These are phyloP conservation scores for Mus musculus DNA, from an alignment of 2,113 vertebrate species.

Conservation along the genomic window GRCm39 chr1:105668501-105669000, in stretches of 20 bases:
- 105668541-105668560: slow-evolving; percentile 88
- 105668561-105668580: slow-evolving; percentile 82
- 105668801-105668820: slow-evolving; percentile 99
- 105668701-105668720: slow-evolving; percentile 93
- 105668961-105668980: slow-evolving; percentile 51
- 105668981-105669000: slow-evolving; percentile 73
- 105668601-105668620: slow-evolving; percentile 84
- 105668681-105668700: slow-evolving; percentile 88
- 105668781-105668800: slow-evolving; percentile 99
- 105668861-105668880: slow-evolving; percentile 85
- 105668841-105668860: slow-evolving; percentile 88
- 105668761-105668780: slow-evolving; percentile 99
- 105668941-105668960: slow-evolving; percentile 80
- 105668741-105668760: slow-evolving; percentile 99
- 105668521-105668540: slow-evolving; percentile 87
- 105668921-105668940: slow-evolving; percentile 78
- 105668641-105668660: slow-evolving; percentile 87
- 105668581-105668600: slow-evolving; percentile 85
- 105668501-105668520: slow-evolving; percentile 85
- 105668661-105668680: slow-evolving; percentile 90
- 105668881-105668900: slow-evolving; percentile 80
- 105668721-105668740: slow-evolving; percentile 99
- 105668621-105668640: slow-evolving; percentile 86
- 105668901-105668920: slow-evolving; percentile 86
- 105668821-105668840: slow-evolving; percentile 95